Conservation (phyloP, 2,113 vertebrate genomes). For the Nothobranchius furzeri region DNA sequence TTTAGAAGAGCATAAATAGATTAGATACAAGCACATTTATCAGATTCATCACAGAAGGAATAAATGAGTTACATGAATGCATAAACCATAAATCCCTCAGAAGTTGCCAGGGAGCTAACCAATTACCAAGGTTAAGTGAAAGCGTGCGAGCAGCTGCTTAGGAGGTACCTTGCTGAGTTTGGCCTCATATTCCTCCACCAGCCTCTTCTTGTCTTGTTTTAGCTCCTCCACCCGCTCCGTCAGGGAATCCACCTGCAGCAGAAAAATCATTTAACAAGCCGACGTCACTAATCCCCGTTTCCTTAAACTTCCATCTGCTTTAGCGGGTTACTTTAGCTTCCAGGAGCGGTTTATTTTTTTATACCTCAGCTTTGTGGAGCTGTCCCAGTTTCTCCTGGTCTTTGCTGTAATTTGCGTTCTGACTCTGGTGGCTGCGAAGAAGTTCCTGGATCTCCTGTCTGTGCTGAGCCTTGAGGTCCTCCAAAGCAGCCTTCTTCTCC, state of each 20-base stretch:
- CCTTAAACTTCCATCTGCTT: background rate
- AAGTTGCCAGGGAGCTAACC: background rate
- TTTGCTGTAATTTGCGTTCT: conserved; percentile 87
- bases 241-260: conserved; percentile 82
- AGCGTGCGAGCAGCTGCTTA: background rate
- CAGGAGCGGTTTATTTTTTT: conserved; percentile 27
- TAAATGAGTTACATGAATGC: background rate
- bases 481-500: conserved; percentile 88
- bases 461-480: conserved; percentile 88
- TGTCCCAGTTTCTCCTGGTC: conserved; percentile 92
- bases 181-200: conserved; percentile 95
- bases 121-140: background rate
- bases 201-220: conserved; percentile 88
- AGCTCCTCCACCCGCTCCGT: conserved; percentile 88
- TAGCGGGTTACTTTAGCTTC: conserved; percentile 11
- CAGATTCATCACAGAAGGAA: too few species aligned
- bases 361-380: conserved; percentile 85
- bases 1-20: background rate
- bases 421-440: conserved; percentile 89
- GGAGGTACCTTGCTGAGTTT: conserved; percentile 88
- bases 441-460: conserved; percentile 92
- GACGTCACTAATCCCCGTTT: background rate
- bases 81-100: background rate
- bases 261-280: background rate
- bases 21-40: background rate